phyloP scores from a whole-genome alignment of 1,140 invertebrate species.

The Pseudomyrmex cubaensis region DNA sequence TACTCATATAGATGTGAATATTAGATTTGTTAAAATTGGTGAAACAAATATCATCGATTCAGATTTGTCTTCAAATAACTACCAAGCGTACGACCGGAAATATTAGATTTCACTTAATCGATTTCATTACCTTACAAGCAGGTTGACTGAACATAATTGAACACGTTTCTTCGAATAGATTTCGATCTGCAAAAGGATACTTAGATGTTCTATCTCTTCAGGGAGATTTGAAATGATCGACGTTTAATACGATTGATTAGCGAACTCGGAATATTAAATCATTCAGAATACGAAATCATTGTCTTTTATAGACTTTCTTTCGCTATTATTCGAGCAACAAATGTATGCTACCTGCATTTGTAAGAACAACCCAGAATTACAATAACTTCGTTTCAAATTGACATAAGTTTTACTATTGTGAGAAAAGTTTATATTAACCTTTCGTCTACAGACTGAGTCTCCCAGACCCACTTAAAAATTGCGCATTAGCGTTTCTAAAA shows the following conservation, averaged over 20 bases:
- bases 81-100: neutral
- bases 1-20: neutral
- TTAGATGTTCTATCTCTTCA: constrained; percentile 26
- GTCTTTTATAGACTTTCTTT: neutral
- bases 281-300: neutral
- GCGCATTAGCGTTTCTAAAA: no score
- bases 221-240: constrained; percentile 36
- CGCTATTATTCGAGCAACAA: neutral
- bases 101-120: neutral
- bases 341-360: constrained; percentile 1
- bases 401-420: no score
- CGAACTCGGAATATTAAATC: constrained; percentile 39
- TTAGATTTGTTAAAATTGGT: neutral
- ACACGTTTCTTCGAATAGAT: constrained; percentile 18
- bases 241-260: constrained; percentile 45
- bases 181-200: neutral
- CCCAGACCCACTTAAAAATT: no score
- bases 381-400: neutral
- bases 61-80: constrained; percentile 26
- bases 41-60: neutral
- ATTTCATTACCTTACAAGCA: constrained; percentile 6
- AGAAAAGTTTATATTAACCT: no score
- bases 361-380: neutral
- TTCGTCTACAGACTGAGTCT: no score
- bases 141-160: constrained; percentile 22